A percentile compares a stretch with the other conserved stretches of the same genome.
Conservation (phyloP, 64 coral and sea anemone genomes). For the Pocillopora damicornis region DNA sequence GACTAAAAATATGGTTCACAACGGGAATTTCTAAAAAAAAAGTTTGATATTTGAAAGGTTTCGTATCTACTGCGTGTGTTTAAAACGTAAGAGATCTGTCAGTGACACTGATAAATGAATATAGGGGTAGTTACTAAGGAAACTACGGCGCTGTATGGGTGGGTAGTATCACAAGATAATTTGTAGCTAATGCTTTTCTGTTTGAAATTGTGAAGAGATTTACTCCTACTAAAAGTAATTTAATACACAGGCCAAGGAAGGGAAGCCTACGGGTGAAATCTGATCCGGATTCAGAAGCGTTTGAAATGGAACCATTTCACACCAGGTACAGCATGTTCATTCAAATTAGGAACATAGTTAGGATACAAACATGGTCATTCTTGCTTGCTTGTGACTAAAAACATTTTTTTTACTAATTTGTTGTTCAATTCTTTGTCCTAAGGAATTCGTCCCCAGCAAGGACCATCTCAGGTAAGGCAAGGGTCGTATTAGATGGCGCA, state of each 20-base stretch:
- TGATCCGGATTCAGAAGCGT: not conserved
- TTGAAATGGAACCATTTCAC: slow-evolving; percentile 15
- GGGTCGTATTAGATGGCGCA: too few species aligned
- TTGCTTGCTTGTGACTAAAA: too few species aligned
- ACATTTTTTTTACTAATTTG: not conserved
- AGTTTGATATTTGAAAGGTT: too few species aligned
- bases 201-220: not conserved
- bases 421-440: not conserved
- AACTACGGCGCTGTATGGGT: too few species aligned
- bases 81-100: too few species aligned
- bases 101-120: too few species aligned
- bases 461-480: not conserved
- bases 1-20: too few species aligned
- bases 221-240: not conserved
- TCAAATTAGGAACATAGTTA: not conserved
- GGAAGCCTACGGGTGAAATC: not conserved
- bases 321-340: not conserved
- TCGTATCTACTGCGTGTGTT: too few species aligned
- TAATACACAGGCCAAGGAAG: not conserved
- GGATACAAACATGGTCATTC: too few species aligned
- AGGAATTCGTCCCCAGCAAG: not conserved
- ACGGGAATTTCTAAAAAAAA: too few species aligned
- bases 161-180: too few species aligned
- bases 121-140: too few species aligned
- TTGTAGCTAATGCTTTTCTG: not conserved